Conservation (phyloP, 2,113 vertebrate genomes). For the Chroicocephalus ridibundus region DNA sequence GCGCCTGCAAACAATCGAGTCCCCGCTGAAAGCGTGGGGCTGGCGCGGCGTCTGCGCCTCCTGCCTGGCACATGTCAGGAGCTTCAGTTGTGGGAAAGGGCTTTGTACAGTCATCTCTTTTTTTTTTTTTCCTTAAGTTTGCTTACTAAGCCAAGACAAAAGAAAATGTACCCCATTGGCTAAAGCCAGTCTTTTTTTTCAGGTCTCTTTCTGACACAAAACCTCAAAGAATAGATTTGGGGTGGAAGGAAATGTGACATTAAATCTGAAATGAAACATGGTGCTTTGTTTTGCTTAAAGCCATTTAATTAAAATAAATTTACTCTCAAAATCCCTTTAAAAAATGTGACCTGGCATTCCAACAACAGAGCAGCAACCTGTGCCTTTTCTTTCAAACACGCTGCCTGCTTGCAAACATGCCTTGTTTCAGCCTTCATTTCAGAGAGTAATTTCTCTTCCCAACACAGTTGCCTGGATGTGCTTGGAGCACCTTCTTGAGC, state of each 20-base stretch:
- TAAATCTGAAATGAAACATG: background rate
- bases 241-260: background rate
- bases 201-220: background rate
- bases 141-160: background rate
- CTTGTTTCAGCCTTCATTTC: background rate
- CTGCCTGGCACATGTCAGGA: background rate
- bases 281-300: background rate
- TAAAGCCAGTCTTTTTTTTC: background rate
- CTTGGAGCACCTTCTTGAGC: background rate
- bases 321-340: background rate
- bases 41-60: rapidly evolving
- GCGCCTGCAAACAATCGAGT: rapidly evolving
- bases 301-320: background rate
- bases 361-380: rapidly evolving
- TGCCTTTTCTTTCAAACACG: background rate
- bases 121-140: background rate
- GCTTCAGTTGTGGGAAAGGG: background rate
- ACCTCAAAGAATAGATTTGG: background rate
- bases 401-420: background rate
- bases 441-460: background rate
- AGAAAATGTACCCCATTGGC: background rate
- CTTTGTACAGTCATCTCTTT: background rate
- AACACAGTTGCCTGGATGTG: no score
- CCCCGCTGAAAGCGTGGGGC: background rate
- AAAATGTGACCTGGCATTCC: background rate